Percentiles rank a stretch among this genome's conserved stretches.
phyloP scores from a whole-genome alignment of 2,888 invertebrate genomes.

The Hydroisotoma schaefferi region DNA sequence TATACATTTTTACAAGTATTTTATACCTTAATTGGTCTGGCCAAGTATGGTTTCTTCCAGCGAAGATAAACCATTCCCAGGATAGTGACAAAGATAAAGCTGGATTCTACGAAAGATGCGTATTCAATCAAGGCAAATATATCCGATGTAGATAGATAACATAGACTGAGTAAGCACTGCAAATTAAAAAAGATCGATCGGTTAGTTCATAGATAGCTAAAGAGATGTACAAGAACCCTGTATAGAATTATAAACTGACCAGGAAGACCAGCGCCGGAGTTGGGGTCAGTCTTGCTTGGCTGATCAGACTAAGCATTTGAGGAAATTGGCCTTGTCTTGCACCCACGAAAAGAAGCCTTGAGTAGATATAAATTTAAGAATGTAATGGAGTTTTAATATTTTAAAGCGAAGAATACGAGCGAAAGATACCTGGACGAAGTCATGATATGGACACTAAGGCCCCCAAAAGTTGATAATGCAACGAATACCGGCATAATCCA shows the following conservation, averaged over 20 bases:
- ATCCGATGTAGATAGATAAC: constrained; percentile 80
- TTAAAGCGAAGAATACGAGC: neutral
- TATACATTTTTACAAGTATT: neutral
- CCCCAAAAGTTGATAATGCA: constrained; percentile 77
- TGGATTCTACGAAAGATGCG: constrained; percentile 86
- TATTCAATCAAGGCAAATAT: constrained; percentile 84
- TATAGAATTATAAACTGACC: neutral
- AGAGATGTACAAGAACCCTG: neutral
- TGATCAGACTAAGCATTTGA: constrained; percentile 73
- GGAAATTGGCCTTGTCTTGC: constrained; percentile 85
- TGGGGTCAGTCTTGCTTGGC: constrained; percentile 71
- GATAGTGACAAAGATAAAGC: constrained; percentile 84
- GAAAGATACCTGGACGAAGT: constrained; percentile 6
- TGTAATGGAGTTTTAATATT: neutral
- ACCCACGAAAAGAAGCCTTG: constrained; percentile 40
- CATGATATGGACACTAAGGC: constrained; percentile 63
- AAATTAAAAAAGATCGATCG: constrained; percentile 41
- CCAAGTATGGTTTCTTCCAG: constrained; percentile 71
- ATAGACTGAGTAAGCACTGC: constrained; percentile 75
- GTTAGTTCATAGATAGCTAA: neutral
- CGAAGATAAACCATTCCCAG: constrained; percentile 79
- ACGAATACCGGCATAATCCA: constrained; percentile 78
- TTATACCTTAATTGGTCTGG: constrained; percentile 80
- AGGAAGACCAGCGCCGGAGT: constrained; percentile 79
- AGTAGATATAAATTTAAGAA: constrained; percentile 13